Conservation (phyloP, 2,113 vertebrate genomes). For the Poeciliopsis turrubarensis region DNA sequence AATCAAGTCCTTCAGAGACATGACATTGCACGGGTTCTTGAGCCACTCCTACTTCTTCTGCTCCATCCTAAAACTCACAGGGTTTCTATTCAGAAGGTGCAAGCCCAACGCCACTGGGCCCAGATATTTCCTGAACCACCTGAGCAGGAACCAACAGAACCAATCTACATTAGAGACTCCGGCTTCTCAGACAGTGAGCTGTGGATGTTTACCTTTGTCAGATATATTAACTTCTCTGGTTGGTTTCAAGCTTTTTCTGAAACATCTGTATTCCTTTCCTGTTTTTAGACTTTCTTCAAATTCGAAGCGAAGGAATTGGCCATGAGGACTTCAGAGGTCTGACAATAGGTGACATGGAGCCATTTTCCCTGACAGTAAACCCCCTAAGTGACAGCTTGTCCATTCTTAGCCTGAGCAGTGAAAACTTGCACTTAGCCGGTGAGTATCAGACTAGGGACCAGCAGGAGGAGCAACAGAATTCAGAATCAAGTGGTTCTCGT, state of each 20-base stretch:
- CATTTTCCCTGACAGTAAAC: conserved; percentile 96
- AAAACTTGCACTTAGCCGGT: conserved; percentile 89
- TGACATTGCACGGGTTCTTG: conserved; percentile 95
- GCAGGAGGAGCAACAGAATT: conserved; percentile 89
- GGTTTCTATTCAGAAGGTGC: conserved; percentile 95
- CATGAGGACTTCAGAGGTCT: conserved; percentile 79
- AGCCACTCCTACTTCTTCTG: conserved; percentile 92
- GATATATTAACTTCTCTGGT: not conserved
- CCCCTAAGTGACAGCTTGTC: conserved; percentile 95
- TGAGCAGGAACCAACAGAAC: conserved; percentile 60
- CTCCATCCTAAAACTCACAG: conserved; percentile 98
- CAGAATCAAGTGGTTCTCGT: conserved; percentile 90
- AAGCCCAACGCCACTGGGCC: conserved; percentile 90
- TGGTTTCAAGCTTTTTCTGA: not conserved
- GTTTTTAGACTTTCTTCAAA: conserved; percentile 77
- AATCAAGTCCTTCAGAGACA: conserved; percentile 98
- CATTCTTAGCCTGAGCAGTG: conserved; percentile 93
- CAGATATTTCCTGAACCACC: conserved; percentile 73
- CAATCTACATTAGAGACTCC: conserved; percentile 82
- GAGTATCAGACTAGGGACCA: conserved; percentile 89
- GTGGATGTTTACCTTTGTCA: not conserved
- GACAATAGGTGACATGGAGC: conserved; percentile 91
- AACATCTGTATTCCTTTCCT: conserved; percentile 2
- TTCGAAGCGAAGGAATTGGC: conserved; percentile 66
- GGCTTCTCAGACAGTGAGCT: conserved; percentile 85